phyloP scores from a whole-genome alignment of 2,797 vertebrate genomes.

The Crenichthys baileyi region DNA sequence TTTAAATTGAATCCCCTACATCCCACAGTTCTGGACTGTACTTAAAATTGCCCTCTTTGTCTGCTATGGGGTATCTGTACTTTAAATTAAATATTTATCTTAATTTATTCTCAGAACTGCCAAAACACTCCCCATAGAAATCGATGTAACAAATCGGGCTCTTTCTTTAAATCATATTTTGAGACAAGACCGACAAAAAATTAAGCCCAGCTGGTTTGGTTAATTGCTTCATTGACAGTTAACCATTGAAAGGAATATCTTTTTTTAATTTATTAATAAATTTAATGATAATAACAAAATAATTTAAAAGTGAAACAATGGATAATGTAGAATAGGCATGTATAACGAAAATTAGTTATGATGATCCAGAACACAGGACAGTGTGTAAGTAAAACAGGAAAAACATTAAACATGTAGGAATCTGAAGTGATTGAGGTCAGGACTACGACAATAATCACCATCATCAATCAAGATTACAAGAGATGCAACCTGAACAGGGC shows the following conservation, averaged over 20 bases:
- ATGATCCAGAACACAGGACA: background rate
- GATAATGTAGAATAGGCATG: background rate
- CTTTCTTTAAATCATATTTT: background rate
- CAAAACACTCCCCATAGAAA: background rate
- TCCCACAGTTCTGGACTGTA: background rate
- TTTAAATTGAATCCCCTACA: background rate
- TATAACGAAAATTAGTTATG: background rate
- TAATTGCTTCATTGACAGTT: background rate
- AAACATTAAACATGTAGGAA: background rate
- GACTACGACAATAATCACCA: background rate
- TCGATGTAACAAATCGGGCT: background rate
- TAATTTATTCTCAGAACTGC: background rate
- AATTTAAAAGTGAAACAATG: background rate
- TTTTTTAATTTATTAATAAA: background rate
- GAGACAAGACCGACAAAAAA: no score
- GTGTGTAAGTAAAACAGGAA: background rate
- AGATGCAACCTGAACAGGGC: background rate
- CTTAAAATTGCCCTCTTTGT: background rate
- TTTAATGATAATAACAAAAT: background rate
- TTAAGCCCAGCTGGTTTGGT: background rate
- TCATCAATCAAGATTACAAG: background rate
- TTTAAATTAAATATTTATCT: background rate
- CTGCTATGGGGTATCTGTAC: background rate
- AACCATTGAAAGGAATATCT: background rate
- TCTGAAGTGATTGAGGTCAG: background rate